Evolutionary conservation across 2,888 invertebrate species (phyloP), one percentile per base, ranked within the genome.

Genomic region (Dusona sp.): DNA sequence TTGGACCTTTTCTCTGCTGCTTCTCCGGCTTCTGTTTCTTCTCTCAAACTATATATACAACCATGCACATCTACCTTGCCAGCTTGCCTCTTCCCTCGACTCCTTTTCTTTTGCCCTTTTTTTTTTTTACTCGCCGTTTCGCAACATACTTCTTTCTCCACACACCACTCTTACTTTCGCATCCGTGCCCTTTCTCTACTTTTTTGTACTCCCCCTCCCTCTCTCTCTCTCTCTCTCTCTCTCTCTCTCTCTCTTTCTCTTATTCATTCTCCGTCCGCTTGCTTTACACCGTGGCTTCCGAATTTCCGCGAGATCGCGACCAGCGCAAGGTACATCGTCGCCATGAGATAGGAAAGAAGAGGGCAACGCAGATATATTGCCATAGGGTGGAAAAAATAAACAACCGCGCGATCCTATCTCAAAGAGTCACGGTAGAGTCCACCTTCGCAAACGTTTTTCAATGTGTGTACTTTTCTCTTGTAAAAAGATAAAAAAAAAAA

Each of bases 341-440:
- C 70, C 36, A 74, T n/a, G 61, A 57, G 33, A 73, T 25, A 61
- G 72, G n/a, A 16, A 64, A 67, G 72, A 54, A 48, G 70, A 67
- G 29, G 45, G 29, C 48, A 57, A 13, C 19, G 48, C 19, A 88
- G 79, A 87, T 85, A 87, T 88, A 88, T 88, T 84, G 88, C 79
- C 48, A 45, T 51, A 45, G 85, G 83, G 83, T 73, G 84, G 54
- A 77, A 83, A 83, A 79, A 80, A 70, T 29, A 61, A 82, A 86
- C 57, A 19, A 73, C 64, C 61, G 9, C 75, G 29, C 29, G 83
- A 83, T 86, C 64, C 77, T 83, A 86, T 86, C 85, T 83, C 75
- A 75, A 61, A 85, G 85, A 85, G 79, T 83, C 85, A 83, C 83
- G 79, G 72, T 85, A 79, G 72, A 79, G 83, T 86, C 79, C 79